Evolutionary conservation across 2,888 invertebrate genomes (phyloP).

Genomic region (Melanostoma scalare): DNA sequence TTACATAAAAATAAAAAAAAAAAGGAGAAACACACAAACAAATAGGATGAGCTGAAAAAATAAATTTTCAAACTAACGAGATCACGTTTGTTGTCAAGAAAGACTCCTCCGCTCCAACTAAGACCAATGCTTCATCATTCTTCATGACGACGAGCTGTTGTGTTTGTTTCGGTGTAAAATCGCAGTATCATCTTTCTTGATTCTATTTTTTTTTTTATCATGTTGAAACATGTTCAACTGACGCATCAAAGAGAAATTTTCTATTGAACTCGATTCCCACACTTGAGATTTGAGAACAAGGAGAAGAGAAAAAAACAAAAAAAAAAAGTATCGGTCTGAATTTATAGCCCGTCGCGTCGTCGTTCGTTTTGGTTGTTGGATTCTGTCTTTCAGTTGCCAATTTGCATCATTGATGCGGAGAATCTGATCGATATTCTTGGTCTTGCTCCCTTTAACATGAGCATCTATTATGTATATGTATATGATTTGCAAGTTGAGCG

Average conservation of each 20-base stretch:
- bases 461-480: background rate
- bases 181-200: constrained; percentile 15
- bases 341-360: constrained; percentile 19
- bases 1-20: background rate
- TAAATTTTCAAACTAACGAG: constrained; percentile 32
- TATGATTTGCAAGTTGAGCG: background rate
- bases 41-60: constrained; percentile 30
- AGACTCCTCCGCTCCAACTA: background rate
- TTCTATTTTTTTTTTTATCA: background rate
- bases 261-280: constrained; percentile 51
- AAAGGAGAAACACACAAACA: background rate
- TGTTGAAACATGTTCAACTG: constrained; percentile 39
- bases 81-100: constrained; percentile 16
- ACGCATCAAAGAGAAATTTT: constrained; percentile 42
- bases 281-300: constrained; percentile 14
- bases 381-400: constrained; percentile 21
- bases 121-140: background rate
- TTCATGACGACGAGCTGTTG: constrained; percentile 3
- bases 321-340: constrained; percentile 30
- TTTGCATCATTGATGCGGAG: constrained; percentile 16
- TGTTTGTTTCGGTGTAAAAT: constrained; percentile 21
- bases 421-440: background rate
- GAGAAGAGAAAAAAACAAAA: background rate
- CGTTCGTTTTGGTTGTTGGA: background rate
- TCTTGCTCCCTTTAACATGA: constrained; percentile 6